Conservation (phyloP, 2,113 vertebrate genomes). For the Thamnaconus septentrionalis region DNA sequence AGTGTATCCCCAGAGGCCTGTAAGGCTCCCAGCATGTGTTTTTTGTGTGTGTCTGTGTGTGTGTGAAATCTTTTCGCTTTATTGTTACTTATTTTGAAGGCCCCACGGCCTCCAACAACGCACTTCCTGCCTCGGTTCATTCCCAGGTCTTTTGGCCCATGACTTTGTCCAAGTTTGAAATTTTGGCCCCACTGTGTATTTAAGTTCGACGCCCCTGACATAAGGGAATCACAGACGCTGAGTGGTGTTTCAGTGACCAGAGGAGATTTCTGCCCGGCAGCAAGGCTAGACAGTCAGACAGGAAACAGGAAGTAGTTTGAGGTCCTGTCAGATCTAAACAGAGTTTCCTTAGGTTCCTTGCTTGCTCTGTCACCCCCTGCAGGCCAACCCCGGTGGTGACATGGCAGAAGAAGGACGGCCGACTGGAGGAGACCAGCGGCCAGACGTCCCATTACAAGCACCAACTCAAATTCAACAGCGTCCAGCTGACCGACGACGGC, state of each 20-base stretch:
- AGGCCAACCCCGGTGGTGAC: constrained; percentile 84
- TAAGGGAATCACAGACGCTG: too few species aligned
- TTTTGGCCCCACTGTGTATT: too few species aligned
- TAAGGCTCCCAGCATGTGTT: constrained; percentile 61
- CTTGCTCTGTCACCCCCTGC: constrained; percentile 1
- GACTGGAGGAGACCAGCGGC: constrained; percentile 40
- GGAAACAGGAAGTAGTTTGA: too few species aligned
- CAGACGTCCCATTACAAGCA: constrained; percentile 60
- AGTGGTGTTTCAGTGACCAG: too few species aligned
- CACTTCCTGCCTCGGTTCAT: too few species aligned
- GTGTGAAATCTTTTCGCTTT: background rate
- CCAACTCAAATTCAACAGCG: constrained; percentile 72
- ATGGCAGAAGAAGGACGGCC: constrained; percentile 77
- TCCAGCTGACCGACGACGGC: constrained; percentile 79
- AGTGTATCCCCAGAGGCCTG: constrained; percentile 85
- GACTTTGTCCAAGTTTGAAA: too few species aligned
- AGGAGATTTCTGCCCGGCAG: too few species aligned
- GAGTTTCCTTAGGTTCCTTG: background rate
- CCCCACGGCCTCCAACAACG: too few species aligned
- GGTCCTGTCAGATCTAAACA: too few species aligned
- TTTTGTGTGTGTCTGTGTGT: constrained; percentile 16
- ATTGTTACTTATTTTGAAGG: background rate
- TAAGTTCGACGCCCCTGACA: too few species aligned
- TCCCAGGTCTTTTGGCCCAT: too few species aligned
- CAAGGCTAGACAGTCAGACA: too few species aligned